A percentile compares a stretch with the other conserved stretches of the same genome.
Evolutionary conservation across 2,797 vertebrate species (phyloP).

Genomic region (Distichodus sexfasciatus): DNA sequence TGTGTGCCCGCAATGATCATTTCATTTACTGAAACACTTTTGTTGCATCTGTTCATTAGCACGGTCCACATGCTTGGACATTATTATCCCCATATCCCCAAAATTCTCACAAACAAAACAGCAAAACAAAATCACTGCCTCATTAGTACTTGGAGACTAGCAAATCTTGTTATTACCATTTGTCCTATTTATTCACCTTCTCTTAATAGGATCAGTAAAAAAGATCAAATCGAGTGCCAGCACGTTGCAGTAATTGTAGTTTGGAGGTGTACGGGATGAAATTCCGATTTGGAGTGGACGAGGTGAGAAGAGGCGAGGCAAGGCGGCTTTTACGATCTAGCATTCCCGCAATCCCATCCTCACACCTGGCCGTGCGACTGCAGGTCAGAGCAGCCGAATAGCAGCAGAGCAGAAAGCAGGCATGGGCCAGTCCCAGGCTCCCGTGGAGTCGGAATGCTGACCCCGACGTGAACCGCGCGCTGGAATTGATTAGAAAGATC

Average conservation of each 20-base stretch:
- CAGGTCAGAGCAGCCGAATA: constrained; percentile 32
- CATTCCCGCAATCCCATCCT: constrained; percentile 39
- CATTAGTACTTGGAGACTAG: constrained; percentile 49
- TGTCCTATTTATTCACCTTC: constrained; percentile 46
- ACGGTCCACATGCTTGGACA: constrained; percentile 42
- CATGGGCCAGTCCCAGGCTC: constrained; percentile 33
- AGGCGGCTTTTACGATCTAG: constrained; percentile 8
- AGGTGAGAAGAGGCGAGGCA: background rate
- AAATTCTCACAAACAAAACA: constrained; percentile 39
- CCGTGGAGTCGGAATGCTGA: constrained; percentile 51
- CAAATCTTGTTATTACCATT: constrained; percentile 35
- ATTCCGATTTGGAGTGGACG: background rate
- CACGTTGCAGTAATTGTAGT: constrained; percentile 27
- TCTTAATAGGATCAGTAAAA: constrained; percentile 45
- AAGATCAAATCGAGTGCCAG: constrained; percentile 43
- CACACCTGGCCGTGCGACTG: constrained; percentile 42
- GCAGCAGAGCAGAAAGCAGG: constrained; percentile 19
- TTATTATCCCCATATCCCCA: constrained; percentile 39
- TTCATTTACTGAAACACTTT: constrained; percentile 32
- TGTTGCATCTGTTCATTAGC: constrained; percentile 38
- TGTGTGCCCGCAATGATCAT: too few relatives aligned
- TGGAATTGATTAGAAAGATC: constrained; percentile 60
- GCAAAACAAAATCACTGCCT: constrained; percentile 49
- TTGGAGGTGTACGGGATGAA: constrained; percentile 1
- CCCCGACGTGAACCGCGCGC: constrained; percentile 56